Base-by-base conservation (phyloP, 1,140 invertebrate genomes). In the Thaumatotibia leucotreta region DNA sequence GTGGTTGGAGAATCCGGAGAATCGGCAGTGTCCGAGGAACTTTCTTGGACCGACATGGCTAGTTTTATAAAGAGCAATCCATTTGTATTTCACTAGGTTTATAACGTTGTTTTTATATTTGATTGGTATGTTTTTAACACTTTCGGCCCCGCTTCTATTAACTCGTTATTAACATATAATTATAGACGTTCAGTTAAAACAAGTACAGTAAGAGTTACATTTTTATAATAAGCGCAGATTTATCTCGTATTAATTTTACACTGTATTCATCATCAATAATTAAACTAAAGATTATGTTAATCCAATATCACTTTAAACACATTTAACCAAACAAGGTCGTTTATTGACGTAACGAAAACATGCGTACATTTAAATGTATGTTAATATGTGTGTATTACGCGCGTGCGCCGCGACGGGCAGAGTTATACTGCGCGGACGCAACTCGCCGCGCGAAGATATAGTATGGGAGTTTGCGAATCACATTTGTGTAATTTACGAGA, bases 1-100 rank as follows among this genome's bases (percentile, higher is more conserved):
- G 83, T 74, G 2, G 67, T 79, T 8, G 85, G 84, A 0, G 79
- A 64, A 0, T 86, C 82, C 0, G 84, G 84, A 3, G 80, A 77
- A 9, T 84, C 83, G 4, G 81, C 69, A 0, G 77, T 77, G 0
- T 68, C 77, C 2, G 74, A 74, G 4, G 76, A 67, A n/a, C 78
- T 76, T 11, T 58, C 52, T 31, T 58, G 52, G 24, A 58, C 27
- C 14, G 52, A 2, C 52, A 58, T 58, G 2, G 39, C 20, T 29
- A n/a, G n/a, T n/a, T n/a, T n/a, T n/a, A n/a, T n/a, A n/a, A n/a
- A n/a, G n/a, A n/a, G 27, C 27, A 29, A 6, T 2, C 2, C 27
- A 6, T 6, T 45, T 45, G 10, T 35, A 10, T 45, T 45, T 45
- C 6, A 35, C 33, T 35, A n/a, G 33, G 31, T 9, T 32, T 32